Evolutionary conservation across 2,888 invertebrate genomes (phyloP).

Genomic region (Melanostoma scalare): DNA sequence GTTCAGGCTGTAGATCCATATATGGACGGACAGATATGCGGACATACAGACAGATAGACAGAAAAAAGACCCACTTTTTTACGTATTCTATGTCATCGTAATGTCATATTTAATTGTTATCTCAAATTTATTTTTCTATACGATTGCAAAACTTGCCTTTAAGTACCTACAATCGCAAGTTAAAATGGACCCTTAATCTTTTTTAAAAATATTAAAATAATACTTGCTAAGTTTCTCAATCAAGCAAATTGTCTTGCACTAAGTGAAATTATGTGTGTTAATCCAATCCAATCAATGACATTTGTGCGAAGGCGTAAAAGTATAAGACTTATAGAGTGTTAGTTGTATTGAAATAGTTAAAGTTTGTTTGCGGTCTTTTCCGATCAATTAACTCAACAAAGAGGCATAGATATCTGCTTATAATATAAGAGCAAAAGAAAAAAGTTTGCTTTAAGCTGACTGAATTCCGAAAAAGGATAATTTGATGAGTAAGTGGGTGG

Average conservation of each 20-base stretch:
- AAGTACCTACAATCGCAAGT: no score
- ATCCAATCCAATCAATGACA: constrained; percentile 8
- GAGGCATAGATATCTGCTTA: constrained; percentile 13
- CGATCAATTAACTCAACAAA: constrained; percentile 39
- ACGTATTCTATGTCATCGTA: no score
- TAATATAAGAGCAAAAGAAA: neutral
- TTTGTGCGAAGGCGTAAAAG: constrained; percentile 7
- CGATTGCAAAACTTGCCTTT: no score
- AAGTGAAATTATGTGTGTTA: constrained; percentile 4
- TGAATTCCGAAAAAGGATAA: neutral
- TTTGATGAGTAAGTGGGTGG: constrained; percentile 28
- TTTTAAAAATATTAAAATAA: neutral
- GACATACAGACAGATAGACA: no score
- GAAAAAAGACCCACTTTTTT: no score
- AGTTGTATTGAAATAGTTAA: constrained; percentile 2
- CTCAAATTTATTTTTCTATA: no score
- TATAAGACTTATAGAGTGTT: neutral
- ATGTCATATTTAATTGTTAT: no score
- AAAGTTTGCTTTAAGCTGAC: neutral
- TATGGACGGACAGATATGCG: no score
- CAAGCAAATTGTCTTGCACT: constrained; percentile 7
- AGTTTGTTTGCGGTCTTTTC: constrained; percentile 10
- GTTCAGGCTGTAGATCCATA: no score
- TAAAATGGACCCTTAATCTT: no score
- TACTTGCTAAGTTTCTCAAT: constrained; percentile 6